These are phyloP conservation scores for Hyles vespertilio DNA, from an alignment of 1,140 invertebrate species.

Conservation along the genomic window DNA sequence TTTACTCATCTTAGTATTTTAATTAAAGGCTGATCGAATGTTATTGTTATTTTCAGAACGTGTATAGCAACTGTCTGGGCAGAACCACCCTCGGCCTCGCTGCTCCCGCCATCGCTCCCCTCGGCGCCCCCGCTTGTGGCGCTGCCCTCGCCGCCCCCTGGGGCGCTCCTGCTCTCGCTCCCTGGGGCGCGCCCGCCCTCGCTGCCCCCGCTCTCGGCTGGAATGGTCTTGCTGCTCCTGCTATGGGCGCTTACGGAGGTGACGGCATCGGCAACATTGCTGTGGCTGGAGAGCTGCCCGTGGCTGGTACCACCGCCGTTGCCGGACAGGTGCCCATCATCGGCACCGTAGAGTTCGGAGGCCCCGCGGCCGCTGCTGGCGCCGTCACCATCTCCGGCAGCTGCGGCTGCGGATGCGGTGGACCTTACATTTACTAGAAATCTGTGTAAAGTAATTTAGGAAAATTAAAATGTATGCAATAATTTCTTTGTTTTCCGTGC, in stretches of 20 bases:
- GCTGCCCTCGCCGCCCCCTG: not conserved
- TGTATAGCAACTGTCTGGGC: constrained; percentile 5
- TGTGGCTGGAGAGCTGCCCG: constrained; percentile 12
- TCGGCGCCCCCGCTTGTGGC: not conserved
- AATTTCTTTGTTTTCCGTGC: no score
- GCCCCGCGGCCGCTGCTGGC: constrained; percentile 1
- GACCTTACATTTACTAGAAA: no score
- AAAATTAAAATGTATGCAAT: no score
- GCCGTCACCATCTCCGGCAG: constrained; percentile 4
- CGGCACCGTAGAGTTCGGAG: constrained; percentile 8
- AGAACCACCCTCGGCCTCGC: not conserved
- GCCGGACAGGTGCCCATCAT: constrained; percentile 6
- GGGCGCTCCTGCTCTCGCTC: constrained; percentile 2
- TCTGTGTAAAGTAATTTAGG: no score
- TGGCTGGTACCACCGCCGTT: constrained; percentile 7
- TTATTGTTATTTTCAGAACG: not conserved
- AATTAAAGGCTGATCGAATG: no score
- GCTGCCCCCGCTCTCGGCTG: no score
- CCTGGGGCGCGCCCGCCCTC: not conserved
- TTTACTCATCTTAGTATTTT: no score
- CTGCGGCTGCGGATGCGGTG: no score
- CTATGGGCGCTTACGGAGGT: constrained; percentile 5
- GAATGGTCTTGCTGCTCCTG: no score
- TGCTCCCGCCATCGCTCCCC: not conserved
- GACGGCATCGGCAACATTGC: constrained; percentile 10